Base-by-base conservation (phyloP, 2,113 vertebrate genomes). In the Nothobranchius furzeri region DNA sequence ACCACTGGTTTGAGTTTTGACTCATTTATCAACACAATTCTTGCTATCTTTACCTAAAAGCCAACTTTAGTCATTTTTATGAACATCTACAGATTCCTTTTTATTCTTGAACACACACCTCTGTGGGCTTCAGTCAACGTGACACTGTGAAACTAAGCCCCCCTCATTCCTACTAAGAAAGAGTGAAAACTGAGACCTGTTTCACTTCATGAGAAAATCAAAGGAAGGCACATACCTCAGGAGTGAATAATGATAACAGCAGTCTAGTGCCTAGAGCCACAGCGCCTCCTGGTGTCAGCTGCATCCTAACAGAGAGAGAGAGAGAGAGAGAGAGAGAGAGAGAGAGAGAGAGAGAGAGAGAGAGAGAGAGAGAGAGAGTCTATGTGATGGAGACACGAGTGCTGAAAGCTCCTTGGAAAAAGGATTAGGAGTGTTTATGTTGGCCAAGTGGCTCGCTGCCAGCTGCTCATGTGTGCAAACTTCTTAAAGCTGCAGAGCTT, bases 351-450 rank as follows among this genome's bases (percentile, higher is more conserved):
- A 47, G 51, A 53, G 59, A 79, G 78, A 71, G 78, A 76, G 48
- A 72, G 62, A 37, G 48, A 62, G 53, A 64, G 72, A 25, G 24
- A 68, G 65, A 47, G 51, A 53, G 83, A 37, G 37, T 40, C 37
- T 7, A 79, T 84, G 82, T 88, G 90, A 87, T 81, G 84, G 79
- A 73, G 85, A 88, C 88, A 88, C 78, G 91, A 91, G 91, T 90
- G 91, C 75, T 90, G 91, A 93, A 91, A 92, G 88, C 88, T 87
- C 87, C 72, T 92, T 92, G 91, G 91, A 90, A 92, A 92, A 91
- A 91, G 89, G 91, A 91, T 91, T 92, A 91, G 81, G 80, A 71
- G 79, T 91, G 88, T 89, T 91, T 89, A 88, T 85, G 82, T 91
- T 91, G 89, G 86, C 89, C 89, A 89, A 89, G 88, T 91, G 89